A percentile compares a stretch with the other conserved stretches of the same genome.
These are phyloP conservation scores for Eulemur coronatus DNA, from an alignment of 2,797 vertebrate genomes.

Conservation along the genomic window DNA sequence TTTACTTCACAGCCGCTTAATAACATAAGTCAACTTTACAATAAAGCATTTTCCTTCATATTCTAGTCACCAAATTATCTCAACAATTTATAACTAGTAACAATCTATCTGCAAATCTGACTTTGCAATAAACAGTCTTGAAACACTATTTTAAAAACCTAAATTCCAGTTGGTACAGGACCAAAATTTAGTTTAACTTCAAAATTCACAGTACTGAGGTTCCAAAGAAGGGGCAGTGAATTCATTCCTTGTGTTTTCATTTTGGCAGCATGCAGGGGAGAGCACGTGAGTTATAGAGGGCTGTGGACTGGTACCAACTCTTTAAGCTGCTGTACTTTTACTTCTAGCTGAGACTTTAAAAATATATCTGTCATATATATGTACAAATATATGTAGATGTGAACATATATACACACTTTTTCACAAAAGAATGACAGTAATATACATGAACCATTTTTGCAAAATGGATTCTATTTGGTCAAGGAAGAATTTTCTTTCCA, in stretches of 20 bases:
- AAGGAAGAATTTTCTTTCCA: neutral
- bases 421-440: conserved; percentile 20
- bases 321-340: neutral
- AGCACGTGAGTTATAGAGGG: neutral
- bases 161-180: conserved; percentile 34
- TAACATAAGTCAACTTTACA: neutral
- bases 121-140: neutral
- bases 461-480: conserved; percentile 36
- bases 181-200: conserved; percentile 50
- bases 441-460: neutral
- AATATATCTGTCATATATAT: neutral
- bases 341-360: neutral
- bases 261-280: neutral
- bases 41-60: conserved; percentile 52
- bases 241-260: neutral
- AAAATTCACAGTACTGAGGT: conserved; percentile 46
- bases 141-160: conserved; percentile 37
- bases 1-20: conserved; percentile 20
- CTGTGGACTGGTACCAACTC: neutral
- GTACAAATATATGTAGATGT: neutral
- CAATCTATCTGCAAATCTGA: neutral
- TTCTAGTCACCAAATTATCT: neutral
- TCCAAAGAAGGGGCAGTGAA: neutral
- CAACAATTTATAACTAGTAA: neutral
- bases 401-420: neutral